Conservation (phyloP, 1,140 invertebrate species). For the Charaxes varanes region DNA sequence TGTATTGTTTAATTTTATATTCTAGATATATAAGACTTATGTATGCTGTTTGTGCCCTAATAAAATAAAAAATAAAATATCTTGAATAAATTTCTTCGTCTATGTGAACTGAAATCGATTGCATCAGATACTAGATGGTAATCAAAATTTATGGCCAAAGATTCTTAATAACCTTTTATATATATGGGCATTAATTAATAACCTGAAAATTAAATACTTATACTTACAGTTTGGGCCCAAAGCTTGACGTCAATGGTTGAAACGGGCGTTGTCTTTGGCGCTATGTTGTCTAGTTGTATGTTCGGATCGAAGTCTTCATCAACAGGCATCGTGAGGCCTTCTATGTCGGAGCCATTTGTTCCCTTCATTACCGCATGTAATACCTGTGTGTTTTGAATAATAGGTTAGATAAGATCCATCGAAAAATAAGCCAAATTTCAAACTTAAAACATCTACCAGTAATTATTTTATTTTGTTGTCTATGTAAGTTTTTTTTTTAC, state of each 20-base stretch:
- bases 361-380: slow-evolving; percentile 68
- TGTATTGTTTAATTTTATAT: too few relatives aligned
- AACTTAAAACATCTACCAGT: neutral
- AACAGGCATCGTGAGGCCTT: slow-evolving; percentile 48
- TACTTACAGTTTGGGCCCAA: slow-evolving; percentile 67
- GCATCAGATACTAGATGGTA: too few relatives aligned
- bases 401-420: neutral
- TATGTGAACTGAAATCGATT: too few relatives aligned
- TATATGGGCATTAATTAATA: slow-evolving; percentile 2
- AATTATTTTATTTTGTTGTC: too few relatives aligned
- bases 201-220: neutral
- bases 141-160: too few relatives aligned
- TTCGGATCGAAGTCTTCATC: slow-evolving; percentile 71
- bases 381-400: slow-evolving; percentile 39
- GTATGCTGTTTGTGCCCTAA: too few relatives aligned
- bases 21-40: too few relatives aligned
- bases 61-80: too few relatives aligned
- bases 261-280: slow-evolving; percentile 53
- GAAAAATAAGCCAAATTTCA: neutral
- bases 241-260: slow-evolving; percentile 70
- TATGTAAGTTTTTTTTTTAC: too few relatives aligned
- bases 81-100: too few relatives aligned
- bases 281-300: slow-evolving; percentile 65
- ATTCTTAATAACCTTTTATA: too few relatives aligned
- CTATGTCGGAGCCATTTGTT: slow-evolving; percentile 55